phyloP scores from a whole-genome alignment of 35 echinoderm and acorn worm genomes.

The Ophioderma brevispina region DNA sequence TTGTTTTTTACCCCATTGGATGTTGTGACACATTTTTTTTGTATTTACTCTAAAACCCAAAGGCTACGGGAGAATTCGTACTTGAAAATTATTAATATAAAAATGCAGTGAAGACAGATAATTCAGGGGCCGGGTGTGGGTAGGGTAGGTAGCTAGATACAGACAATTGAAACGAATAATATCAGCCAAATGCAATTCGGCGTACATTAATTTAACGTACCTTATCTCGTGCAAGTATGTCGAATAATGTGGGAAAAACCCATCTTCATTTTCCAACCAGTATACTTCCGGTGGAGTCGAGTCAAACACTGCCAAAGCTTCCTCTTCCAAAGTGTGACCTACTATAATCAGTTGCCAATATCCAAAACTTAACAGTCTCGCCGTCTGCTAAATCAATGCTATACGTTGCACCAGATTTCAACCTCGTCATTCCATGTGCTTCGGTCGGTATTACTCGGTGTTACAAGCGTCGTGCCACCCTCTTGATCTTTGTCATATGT shows the following conservation, averaged over 20 bases:
- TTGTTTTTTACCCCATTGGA: too few relatives aligned
- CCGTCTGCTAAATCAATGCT: slow-evolving; percentile 11
- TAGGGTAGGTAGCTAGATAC: too few relatives aligned
- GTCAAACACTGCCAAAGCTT: slow-evolving; percentile 17
- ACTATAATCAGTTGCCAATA: slow-evolving; percentile 23
- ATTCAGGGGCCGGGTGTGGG: too few relatives aligned
- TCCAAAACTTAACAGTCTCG: slow-evolving; percentile 25
- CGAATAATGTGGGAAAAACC: slow-evolving; percentile 22
- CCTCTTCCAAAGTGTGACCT: not conserved
- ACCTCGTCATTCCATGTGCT: slow-evolving; percentile 15
- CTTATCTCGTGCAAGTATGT: slow-evolving; percentile 26
- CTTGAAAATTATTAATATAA: too few relatives aligned
- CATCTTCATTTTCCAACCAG: slow-evolving; percentile 30
- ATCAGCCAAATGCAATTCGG: too few relatives aligned
- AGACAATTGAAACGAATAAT: too few relatives aligned
- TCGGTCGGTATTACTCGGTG: too few relatives aligned
- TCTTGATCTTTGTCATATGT: not conserved
- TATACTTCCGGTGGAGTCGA: slow-evolving; percentile 27
- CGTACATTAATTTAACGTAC: not conserved
- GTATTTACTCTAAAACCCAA: too few relatives aligned
- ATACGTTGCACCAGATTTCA: slow-evolving; percentile 6
- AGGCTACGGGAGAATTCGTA: too few relatives aligned
- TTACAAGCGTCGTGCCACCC: too few relatives aligned
- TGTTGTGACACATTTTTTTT: too few relatives aligned
- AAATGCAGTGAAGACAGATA: too few relatives aligned